Base-by-base conservation (phyloP, 2,797 vertebrate species). In the Benthosema pterotum region DNA sequence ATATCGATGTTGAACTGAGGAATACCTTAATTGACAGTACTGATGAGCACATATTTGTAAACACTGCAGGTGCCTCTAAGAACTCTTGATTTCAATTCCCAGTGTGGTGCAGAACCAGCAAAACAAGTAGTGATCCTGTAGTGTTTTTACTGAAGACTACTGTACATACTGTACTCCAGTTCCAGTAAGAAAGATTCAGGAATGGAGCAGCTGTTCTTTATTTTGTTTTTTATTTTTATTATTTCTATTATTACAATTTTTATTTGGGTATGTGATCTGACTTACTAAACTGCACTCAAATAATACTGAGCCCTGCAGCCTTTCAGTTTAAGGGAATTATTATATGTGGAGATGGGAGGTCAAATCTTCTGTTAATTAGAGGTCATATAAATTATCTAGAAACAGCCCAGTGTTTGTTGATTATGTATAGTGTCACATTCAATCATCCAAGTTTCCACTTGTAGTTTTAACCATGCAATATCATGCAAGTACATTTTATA, bases 41-140 rank as follows among this genome's bases (percentile, higher is more conserved):
- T 83, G 82, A 89, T 90, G 89, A 91, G 89, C 89, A 91, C 89
- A 91, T 89, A 87, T 90, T 90, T 91, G 85, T 90, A 90, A n/a
- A 86, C 83, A 90, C 88, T 87, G 78, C 83, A 88, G 87, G 88
- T 91, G 89, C 89, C 89, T 91, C 88, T 84, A 89, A 90, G 84
- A 91, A 90, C 87, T 89, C 72, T 89, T 87, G 79, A 88, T 87
- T 86, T 84, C 67, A 83, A 51, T 13, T 87, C 87, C 83, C 83
- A 83, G 88, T 50, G 84, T 90, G 88, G 87, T 90, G 85, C 86
- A 87, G 87, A 89, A 90, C 89, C 89, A 91, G 87, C 89, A 88
- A 88, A 89, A 86, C 78, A 79, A 90, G 87, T 87, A 88, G 85
- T 87, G 81, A 88, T 71, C 74, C 66, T 67, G 80, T 88, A 87